Evolutionary conservation across 2,797 vertebrate genomes (phyloP).

Genomic region (Megaceryle alcyon): DNA sequence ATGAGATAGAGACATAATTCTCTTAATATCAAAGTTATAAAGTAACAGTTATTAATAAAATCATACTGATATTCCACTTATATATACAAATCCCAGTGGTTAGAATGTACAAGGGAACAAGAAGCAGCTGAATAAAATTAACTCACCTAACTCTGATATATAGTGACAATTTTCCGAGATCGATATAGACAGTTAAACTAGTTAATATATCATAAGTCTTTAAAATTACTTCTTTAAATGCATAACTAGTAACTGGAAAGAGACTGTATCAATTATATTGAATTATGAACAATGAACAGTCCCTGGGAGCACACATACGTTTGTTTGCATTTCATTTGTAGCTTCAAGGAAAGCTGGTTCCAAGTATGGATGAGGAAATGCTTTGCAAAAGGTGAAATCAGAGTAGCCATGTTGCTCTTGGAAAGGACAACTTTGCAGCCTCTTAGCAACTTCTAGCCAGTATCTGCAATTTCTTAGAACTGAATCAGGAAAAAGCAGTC

Average conservation of each 20-base stretch:
- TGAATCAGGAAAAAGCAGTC: neutral
- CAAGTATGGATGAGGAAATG: neutral
- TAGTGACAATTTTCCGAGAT: neutral
- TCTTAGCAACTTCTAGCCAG: neutral
- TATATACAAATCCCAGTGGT: neutral
- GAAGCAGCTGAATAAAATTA: neutral
- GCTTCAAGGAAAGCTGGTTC: neutral
- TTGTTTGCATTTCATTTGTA: neutral
- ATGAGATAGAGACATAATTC: conserved; percentile 27
- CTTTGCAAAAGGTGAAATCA: neutral
- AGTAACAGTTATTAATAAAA: conserved; percentile 37
- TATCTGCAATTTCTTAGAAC: neutral
- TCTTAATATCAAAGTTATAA: conserved; percentile 18
- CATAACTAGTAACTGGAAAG: conserved; percentile 15
- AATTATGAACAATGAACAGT: neutral
- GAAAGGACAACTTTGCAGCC: neutral
- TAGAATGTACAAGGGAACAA: neutral
- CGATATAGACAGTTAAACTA: neutral
- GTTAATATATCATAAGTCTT: neutral
- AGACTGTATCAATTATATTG: neutral
- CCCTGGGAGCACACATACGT: neutral
- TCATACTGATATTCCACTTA: neutral
- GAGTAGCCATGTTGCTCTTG: neutral
- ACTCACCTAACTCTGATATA: neutral
- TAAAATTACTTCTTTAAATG: conserved; percentile 18